phyloP scores from a whole-genome alignment of 1,140 invertebrate species.

The Mamestra configurata region DNA sequence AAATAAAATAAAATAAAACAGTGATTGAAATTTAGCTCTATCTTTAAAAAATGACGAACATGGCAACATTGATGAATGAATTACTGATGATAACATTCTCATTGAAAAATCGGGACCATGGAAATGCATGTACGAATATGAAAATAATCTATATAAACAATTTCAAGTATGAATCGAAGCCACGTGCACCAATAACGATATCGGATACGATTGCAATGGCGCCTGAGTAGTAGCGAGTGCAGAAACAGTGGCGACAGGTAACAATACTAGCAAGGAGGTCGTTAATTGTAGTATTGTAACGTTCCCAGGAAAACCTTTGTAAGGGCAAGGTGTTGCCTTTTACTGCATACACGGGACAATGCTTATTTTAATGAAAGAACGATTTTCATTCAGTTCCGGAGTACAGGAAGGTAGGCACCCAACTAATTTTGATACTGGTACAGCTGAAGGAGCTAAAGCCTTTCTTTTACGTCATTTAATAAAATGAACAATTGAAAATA shows the following conservation, averaged over 20 bases:
- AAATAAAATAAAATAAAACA: no score
- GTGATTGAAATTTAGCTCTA: no score
- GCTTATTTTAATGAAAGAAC: constrained; percentile 26
- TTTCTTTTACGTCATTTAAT: no score
- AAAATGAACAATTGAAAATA: no score
- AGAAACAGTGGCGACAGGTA: background rate
- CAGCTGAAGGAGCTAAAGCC: no score
- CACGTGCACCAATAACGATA: background rate
- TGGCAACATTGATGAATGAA: no score
- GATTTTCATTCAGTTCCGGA: constrained; percentile 25
- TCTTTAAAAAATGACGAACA: no score
- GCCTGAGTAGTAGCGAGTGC: background rate
- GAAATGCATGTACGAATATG: background rate
- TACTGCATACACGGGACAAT: constrained; percentile 18
- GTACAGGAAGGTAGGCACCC: background rate
- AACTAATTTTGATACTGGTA: no score
- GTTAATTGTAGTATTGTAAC: constrained; percentile 27
- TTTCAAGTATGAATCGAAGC: background rate
- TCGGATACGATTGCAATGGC: background rate
- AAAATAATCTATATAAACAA: background rate
- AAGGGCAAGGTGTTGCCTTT: background rate
- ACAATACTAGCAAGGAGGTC: constrained; percentile 17
- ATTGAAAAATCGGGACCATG: background rate
- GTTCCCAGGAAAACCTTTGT: background rate
- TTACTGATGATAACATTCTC: background rate